Base-by-base conservation (phyloP, 2,888 invertebrate species). In the Hipparchia semele region DNA sequence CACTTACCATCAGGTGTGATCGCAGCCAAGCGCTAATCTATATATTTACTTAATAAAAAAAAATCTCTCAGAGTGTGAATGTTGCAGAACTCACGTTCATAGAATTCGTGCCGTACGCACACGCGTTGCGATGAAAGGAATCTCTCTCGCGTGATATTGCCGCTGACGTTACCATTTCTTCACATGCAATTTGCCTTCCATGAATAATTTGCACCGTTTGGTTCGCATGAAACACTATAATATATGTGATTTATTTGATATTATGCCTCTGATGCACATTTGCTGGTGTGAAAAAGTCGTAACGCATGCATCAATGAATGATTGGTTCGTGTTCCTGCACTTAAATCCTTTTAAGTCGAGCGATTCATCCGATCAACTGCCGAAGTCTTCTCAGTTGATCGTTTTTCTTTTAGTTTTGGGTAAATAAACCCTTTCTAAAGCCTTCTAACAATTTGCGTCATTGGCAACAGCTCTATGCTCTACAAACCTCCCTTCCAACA, bases 21-120 rank as follows among this genome's bases (percentile, higher is more conserved):
- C 23, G 23, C 23, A 23, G 23, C 23, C 23, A 23, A 23, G 23
- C 23, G 23, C 23, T 23, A 23, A 23, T 23, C 23, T 23, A 23
- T 23, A 23, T 23, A 23, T 23, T 23, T 23, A 23, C n/a, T n/a
- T n/a, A n/a, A n/a, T n/a, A 23, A 23, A 23, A 23, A 53, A 10
- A 10, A 10, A 54, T 23, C 10, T 23, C 2, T 3, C 9, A 23
- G 4, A 56, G n/a, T 6, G 23, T 1, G 9, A 33, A 23, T 9
- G 23, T 59, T 10, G 9, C 23, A 33, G 6, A 2, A 51, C 39
- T 39, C 54, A 77, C 80, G 78, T 84, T 85, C 85, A 78, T 78
- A 77, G 82, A 83, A 83, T 80, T 78, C 73, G 75, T 75, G 72
- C 72, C 65, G 74, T 73, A 73, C 72, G 72, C 76, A 75, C 71